Conservation (phyloP, 1,140 invertebrate genomes). For the Dufourea novaeangliae region DNA sequence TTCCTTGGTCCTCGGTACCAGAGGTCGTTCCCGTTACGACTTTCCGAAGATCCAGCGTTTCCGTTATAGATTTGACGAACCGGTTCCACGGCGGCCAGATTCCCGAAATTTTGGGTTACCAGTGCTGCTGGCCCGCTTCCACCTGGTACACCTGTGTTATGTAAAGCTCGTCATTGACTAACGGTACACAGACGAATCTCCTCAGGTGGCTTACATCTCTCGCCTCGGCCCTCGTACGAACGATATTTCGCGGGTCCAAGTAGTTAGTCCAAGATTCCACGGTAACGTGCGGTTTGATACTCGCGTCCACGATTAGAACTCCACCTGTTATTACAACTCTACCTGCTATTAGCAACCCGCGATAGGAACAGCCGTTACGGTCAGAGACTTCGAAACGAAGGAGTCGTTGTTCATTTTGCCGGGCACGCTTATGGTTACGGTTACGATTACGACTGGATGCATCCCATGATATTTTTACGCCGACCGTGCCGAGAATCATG, state of each 20-base stretch:
- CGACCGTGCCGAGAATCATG: background rate
- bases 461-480: constrained; percentile 21
- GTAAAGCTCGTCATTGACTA: constrained; percentile 46
- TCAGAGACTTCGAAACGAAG: constrained; percentile 49
- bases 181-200: constrained; percentile 31
- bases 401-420: constrained; percentile 17
- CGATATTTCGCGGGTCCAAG: background rate
- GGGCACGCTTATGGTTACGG: constrained; percentile 33
- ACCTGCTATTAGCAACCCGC: no score
- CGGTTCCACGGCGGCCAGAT: constrained; percentile 51
- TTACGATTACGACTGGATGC: constrained; percentile 18
- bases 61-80: constrained; percentile 59
- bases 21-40: constrained; percentile 54
- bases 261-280: no score
- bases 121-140: constrained; percentile 24
- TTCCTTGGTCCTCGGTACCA: background rate
- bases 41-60: constrained; percentile 46
- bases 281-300: background rate
- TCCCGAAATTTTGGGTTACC: constrained; percentile 62
- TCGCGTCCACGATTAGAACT: background rate
- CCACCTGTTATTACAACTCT: background rate
- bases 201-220: constrained; percentile 15
- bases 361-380: constrained; percentile 46
- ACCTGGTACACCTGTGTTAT: constrained; percentile 29
- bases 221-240: background rate